Base-by-base conservation (phyloP, 2,888 invertebrate species). In the Drosophila quinaria region DNA sequence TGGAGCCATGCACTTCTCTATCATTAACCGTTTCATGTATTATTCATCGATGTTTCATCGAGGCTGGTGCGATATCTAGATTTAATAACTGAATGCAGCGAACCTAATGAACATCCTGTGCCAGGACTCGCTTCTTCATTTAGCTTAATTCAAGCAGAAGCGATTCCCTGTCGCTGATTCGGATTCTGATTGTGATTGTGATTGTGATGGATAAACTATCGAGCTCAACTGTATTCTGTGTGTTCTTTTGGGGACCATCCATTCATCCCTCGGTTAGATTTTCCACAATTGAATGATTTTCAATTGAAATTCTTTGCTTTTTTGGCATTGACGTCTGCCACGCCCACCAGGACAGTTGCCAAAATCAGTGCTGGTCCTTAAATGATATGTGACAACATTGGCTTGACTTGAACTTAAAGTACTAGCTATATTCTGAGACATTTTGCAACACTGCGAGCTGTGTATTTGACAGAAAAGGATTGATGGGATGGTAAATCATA, bases 151-250 rank as follows among this genome's bases (percentile, higher is more conserved):
- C 86, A 89, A 87, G 80, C 85, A 87, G 87, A 87, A 87, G 74
- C 80, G 89, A 87, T 87, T 64, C 70, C 55, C 76, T 85, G 85
- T 55, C 74, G 74, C 80, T 89, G 86, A 54, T 52, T 51, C 31
- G 13, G 49, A 85, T 85, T 87, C 79, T 86, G 85, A 55, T 52
- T 55, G 41, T 41, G 52, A 55, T 52, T 55, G 41, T 41, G 52
- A 88, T 86, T 86, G 89, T 87, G 86, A 87, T 89, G 89, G 86
- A 89, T 89, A 84, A 87, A 89, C 86, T 85, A 86, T 84, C 65
- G 67, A 69, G 11, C 58, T 44, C n/a, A 29, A n/a, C 22, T 55
- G n/a, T 25, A 13, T 19, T 11, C 22, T 55, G 17, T 31, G n/a
- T 19, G 17, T 33, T n/a, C 33, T n/a, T 29, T 50, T 50, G 50